Percentiles rank a stretch among this genome's conserved stretches.
These are phyloP conservation scores for Parazoanthus atlanticus DNA, from an alignment of 92 coral and sea anemone genomes.

Conservation along the genomic window DNA sequence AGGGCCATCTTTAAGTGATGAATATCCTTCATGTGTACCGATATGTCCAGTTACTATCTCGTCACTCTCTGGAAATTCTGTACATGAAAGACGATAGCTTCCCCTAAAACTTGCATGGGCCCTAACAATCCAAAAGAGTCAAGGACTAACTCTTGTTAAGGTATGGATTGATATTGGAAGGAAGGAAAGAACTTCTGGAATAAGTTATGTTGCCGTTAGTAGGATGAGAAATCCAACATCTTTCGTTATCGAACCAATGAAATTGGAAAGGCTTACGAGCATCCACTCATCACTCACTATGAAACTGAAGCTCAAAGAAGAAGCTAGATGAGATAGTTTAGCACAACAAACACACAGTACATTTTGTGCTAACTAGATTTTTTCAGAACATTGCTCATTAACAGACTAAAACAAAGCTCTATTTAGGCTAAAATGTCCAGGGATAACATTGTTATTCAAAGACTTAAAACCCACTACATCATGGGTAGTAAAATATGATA, in stretches of 20 bases:
- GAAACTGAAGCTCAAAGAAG: not conserved
- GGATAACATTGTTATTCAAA: not conserved
- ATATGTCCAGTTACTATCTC: conserved; percentile 21
- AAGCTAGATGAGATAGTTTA: conserved; percentile 6
- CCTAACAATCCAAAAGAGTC: not conserved
- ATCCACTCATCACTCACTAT: not conserved
- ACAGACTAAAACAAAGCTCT: not conserved
- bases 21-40: too few species aligned
- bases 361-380: not conserved
- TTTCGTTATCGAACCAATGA: not conserved
- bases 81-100: not conserved
- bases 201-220: not conserved
- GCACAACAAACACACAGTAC: not conserved
- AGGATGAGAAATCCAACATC: not conserved
- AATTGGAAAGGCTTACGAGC: conserved; percentile 5
- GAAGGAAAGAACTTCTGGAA: not conserved
- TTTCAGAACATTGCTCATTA: not conserved
- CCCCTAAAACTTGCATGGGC: not conserved
- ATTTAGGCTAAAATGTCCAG: not conserved
- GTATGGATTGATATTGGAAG: not conserved
- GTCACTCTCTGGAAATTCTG: not conserved
- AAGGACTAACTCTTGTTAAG: too few species aligned
- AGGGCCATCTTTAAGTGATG: too few species aligned
- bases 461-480: not conserved
- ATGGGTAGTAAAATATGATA: not conserved